phyloP scores from a whole-genome alignment of 2,113 vertebrate genomes.

The Antechinus flavipes region DNA sequence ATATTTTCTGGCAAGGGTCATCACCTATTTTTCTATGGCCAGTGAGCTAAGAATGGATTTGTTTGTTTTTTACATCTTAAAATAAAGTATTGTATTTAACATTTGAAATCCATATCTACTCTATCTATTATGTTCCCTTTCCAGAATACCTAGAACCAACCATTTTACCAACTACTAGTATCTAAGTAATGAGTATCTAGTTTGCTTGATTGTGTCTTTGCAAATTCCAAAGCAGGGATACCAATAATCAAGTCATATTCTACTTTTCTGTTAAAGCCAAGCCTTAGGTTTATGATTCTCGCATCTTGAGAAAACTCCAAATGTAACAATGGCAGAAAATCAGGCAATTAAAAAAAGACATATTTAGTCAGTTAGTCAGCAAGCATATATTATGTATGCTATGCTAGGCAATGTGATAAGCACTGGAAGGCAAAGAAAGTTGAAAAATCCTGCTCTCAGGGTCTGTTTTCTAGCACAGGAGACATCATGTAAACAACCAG shows the following conservation, averaged over 20 bases:
- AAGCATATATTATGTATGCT: not conserved
- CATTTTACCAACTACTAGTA: not conserved
- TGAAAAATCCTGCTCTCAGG: not conserved
- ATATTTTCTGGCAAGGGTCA: not conserved
- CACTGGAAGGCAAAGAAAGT: not conserved
- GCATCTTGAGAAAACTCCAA: not conserved
- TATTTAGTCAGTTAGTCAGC: not conserved
- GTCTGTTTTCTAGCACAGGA: not conserved
- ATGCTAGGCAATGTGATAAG: not conserved
- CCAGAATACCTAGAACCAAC: not conserved
- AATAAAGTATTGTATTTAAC: not conserved
- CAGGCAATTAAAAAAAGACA: not conserved
- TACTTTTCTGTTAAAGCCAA: not conserved
- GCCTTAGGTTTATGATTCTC: not conserved
- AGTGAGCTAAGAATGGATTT: not conserved
- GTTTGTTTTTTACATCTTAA: not conserved
- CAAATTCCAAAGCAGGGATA: not conserved
- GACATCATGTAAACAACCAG: not conserved
- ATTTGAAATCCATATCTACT: not conserved
- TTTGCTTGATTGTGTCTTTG: not conserved
- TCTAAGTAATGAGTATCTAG: not conserved
- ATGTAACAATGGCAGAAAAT: not conserved
- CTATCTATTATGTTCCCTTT: not conserved
- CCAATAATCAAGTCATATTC: constrained; percentile 12
- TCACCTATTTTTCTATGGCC: not conserved